These are phyloP conservation scores for Dendropsophus ebraccatus DNA, from an alignment of 2,113 vertebrate species.

Conservation along the genomic window DNA sequence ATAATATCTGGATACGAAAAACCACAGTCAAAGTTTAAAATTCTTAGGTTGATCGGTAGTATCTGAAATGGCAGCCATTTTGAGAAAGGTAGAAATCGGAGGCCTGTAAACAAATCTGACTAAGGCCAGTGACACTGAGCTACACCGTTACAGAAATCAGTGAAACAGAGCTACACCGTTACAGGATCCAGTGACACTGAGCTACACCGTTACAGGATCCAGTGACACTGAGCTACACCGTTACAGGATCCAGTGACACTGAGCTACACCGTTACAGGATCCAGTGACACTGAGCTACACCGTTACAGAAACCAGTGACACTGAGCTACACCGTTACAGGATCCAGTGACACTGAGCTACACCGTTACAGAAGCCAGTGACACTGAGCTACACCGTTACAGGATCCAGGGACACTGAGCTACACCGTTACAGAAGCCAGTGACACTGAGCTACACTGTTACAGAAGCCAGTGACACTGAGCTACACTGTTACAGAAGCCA, in stretches of 20 bases:
- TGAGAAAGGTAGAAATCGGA: constrained; percentile 81
- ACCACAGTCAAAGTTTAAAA: constrained; percentile 82
- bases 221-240: constrained; percentile 64
- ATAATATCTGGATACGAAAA: constrained; percentile 79
- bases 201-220: constrained; percentile 73
- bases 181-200: no score
- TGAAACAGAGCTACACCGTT: constrained; percentile 63
- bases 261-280: constrained; percentile 74
- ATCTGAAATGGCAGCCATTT: constrained; percentile 81
- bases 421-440: constrained; percentile 72
- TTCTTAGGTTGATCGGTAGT: constrained; percentile 74
- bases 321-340: constrained; percentile 74
- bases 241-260: no score
- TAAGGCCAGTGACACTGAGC: constrained; percentile 74
- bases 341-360: constrained; percentile 66
- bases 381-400: constrained; percentile 64
- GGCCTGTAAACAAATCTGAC: constrained; percentile 74
- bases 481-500: constrained; percentile 73
- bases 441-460: constrained; percentile 63
- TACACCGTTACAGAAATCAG: constrained; percentile 72
- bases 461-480: no score
- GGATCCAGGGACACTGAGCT: no score
- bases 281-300: constrained; percentile 65
- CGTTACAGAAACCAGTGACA: no score
- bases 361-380: constrained; percentile 70